Evolutionary conservation across 2,888 invertebrate genomes (phyloP).

Genomic region (Poecilus cupreus): DNA sequence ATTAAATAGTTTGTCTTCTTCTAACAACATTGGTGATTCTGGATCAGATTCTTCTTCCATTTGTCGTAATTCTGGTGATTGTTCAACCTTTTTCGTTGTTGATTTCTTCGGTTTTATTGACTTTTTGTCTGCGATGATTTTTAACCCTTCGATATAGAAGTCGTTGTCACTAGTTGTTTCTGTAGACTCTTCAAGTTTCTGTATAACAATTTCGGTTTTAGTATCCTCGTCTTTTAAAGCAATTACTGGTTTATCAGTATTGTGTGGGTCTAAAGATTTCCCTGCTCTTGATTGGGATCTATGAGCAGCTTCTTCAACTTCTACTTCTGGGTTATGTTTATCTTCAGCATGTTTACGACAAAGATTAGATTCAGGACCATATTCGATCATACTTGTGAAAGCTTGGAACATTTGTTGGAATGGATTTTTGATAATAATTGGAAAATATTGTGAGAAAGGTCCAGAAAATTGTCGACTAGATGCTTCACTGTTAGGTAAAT

Average conservation of each 20-base stretch:
- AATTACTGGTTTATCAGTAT: neutral
- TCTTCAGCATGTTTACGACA: constrained; percentile 67
- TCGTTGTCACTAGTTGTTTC: constrained; percentile 2
- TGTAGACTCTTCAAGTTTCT: constrained; percentile 27
- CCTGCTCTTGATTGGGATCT: constrained; percentile 25
- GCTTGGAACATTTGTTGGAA: constrained; percentile 75
- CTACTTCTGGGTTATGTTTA: neutral
- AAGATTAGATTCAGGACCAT: constrained; percentile 76
- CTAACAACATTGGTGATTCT: neutral
- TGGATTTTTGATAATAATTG: constrained; percentile 77
- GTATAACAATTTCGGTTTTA: constrained; percentile 15
- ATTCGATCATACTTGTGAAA: constrained; percentile 76
- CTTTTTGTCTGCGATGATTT: neutral
- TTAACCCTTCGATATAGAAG: constrained; percentile 47
- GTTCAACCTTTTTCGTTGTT: neutral
- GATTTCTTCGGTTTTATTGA: neutral
- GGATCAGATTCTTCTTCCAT: constrained; percentile 16
- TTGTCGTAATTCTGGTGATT: constrained; percentile 31
- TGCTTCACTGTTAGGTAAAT: neutral
- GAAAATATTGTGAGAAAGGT: constrained; percentile 76
- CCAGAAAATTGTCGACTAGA: constrained; percentile 69
- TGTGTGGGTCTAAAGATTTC: neutral
- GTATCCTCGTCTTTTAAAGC: constrained; percentile 35
- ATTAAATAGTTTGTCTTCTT: constrained; percentile 67
- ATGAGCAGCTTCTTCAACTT: neutral